Conservation (phyloP, 2,888 invertebrate genomes). For the Rhopalosiphum nymphaeae region DNA sequence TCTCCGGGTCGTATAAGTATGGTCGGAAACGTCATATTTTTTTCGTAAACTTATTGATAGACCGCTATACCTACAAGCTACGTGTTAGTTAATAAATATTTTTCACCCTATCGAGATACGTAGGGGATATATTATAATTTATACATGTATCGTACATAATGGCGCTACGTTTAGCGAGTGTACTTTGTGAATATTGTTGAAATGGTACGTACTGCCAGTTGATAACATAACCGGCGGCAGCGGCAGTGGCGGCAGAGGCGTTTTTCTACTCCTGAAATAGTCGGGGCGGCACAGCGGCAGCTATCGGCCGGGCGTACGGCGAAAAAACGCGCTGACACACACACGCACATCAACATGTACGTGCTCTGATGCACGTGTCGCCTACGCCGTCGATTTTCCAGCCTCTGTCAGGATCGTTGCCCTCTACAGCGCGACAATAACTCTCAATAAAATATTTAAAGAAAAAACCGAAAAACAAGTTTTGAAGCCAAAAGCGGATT, state of each 20-base stretch:
- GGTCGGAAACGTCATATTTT: background rate
- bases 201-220: background rate
- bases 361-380: conserved; percentile 19
- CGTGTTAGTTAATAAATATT: background rate
- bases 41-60: background rate
- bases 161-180: background rate
- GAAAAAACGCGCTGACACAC: background rate
- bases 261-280: conserved; percentile 45
- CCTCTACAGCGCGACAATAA: conserved; percentile 14
- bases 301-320: background rate
- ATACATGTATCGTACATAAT: background rate
- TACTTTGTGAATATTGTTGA: background rate
- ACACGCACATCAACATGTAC: background rate
- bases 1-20: conserved; percentile 23
- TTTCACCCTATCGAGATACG: background rate
- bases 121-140: background rate
- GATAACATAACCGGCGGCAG: background rate
- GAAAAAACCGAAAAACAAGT: conserved; percentile 2
- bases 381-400: conserved; percentile 46
- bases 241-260: background rate
- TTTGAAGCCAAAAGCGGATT: background rate
- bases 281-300: background rate
- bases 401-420: conserved; percentile 27
- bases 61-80: background rate
- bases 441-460: conserved; percentile 34